Conservation (phyloP, 2,113 vertebrate genomes). For the Mionectes macconnelli region DNA sequence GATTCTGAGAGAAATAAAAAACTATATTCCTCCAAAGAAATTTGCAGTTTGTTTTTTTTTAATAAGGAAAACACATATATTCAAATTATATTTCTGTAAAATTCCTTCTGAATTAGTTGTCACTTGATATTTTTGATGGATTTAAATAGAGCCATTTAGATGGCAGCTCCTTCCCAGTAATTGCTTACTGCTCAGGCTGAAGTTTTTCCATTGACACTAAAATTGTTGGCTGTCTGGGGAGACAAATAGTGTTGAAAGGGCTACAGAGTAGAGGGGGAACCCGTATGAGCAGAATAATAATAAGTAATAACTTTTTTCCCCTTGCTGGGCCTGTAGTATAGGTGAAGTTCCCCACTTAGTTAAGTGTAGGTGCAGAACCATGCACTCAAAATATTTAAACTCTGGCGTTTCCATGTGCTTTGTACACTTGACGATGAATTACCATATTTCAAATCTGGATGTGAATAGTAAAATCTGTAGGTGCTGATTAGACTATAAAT, state of each 20-base stretch:
- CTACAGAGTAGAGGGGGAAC: neutral
- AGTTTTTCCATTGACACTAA: neutral
- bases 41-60: neutral
- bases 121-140: neutral
- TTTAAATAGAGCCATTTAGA: neutral
- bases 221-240: neutral
- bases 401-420: neutral
- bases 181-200: neutral
- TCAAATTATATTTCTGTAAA: neutral
- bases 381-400: neutral
- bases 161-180: neutral
- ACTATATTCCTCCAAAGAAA: neutral
- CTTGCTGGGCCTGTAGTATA: neutral
- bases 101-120: neutral
- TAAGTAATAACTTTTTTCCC: neutral
- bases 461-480: neutral
- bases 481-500: neutral
- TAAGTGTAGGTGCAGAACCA: neutral
- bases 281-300: neutral
- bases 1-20: neutral
- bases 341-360: neutral
- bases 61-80: neutral
- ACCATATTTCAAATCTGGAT: neutral
- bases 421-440: neutral
- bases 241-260: neutral